Percentiles rank a stretch among this genome's conserved stretches.
phyloP scores from a whole-genome alignment of 2,797 vertebrate species.

The Erpetoichthys calabaricus region DNA sequence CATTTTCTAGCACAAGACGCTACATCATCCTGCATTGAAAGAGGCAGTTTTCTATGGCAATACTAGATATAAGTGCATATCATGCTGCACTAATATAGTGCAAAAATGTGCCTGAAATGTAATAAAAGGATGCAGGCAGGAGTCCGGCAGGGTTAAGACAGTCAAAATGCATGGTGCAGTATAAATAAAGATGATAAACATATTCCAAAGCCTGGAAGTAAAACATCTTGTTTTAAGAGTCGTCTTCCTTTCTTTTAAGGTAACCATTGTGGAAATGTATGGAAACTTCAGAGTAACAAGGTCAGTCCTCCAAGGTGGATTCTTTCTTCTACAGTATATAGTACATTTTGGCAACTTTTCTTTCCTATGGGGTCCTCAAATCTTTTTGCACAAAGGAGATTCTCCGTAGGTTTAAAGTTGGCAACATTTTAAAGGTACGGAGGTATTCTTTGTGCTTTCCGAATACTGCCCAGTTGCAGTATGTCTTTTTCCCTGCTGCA shows the following conservation, averaged over 20 bases:
- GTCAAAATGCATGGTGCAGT: slow-evolving; percentile 48
- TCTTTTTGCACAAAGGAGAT: neutral
- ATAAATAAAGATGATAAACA: slow-evolving; percentile 42
- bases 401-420: neutral
- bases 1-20: slow-evolving; percentile 54
- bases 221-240: slow-evolving; percentile 47
- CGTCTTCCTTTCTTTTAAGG: slow-evolving; percentile 18
- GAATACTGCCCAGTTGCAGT: neutral
- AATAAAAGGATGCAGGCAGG: slow-evolving; percentile 62
- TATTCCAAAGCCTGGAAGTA: slow-evolving; percentile 47
- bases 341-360: slow-evolving; percentile 46
- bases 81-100: slow-evolving; percentile 99
- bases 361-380: slow-evolving; percentile 39
- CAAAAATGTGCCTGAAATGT: slow-evolving; percentile 76
- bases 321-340: slow-evolving; percentile 25
- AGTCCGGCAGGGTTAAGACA: slow-evolving; percentile 47
- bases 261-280: neutral
- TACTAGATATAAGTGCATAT: slow-evolving; percentile 79
- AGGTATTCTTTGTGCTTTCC: slow-evolving; percentile 4
- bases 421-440: neutral
- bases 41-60: slow-evolving; percentile 83
- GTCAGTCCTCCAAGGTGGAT: slow-evolving; percentile 41
- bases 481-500: slow-evolving; percentile 3
- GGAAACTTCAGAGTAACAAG: slow-evolving; percentile 23
- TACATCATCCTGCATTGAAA: slow-evolving; percentile 60